Base-by-base conservation (phyloP, 2,113 vertebrate species). In the Sinocyclocheilus maitianheensis region DNA sequence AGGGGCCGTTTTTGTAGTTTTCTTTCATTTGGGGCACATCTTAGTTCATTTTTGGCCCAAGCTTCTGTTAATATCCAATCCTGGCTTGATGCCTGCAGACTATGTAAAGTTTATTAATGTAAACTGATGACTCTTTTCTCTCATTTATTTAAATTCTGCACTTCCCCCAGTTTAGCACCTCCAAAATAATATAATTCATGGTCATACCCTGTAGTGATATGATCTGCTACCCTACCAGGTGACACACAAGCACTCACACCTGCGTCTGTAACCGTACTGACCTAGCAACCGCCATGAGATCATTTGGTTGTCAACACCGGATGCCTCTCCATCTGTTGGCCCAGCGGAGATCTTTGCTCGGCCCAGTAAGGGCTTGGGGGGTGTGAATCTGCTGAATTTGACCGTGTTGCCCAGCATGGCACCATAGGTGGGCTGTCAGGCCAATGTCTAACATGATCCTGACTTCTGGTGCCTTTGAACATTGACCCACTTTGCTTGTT, bases 251-350 rank as follows among this genome's bases (percentile, higher is more conserved):
- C 88, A 92, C 91, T 93, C 90, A 90, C 90, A 91, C 86, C 90
- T 91, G 92, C 89, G 90, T 87, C 90, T 92, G 90, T 88, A 89
- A 89, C 88, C 87, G 87, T 85, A 87, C 87, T 92, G 93, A 92
- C 93, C 93, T 92, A 89, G 92, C 91, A 93, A 91, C 84, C 90
- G 85, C 85, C 84, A 87, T 76, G 55, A 86, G 87, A 83, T 74
- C 75, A 67, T 77, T 60, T 81, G 85, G 72, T 83, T 76, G 86
- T 83, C 87, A 84, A 82, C 84, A 86, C 71, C 76, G 72, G 85
- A 88, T 90, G 84, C 84, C 85, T 87, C 88, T 93, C 94, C 93
- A 94, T 95, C 94, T 95, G 94, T 92, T 92, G 92, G 91, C 92
- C 91, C 92, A 90, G 90, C 92, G 92, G 89, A 94, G 93, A 93